Conservation (phyloP, 2,113 vertebrate species). For the Sarotherodon lohbergeri region DNA sequence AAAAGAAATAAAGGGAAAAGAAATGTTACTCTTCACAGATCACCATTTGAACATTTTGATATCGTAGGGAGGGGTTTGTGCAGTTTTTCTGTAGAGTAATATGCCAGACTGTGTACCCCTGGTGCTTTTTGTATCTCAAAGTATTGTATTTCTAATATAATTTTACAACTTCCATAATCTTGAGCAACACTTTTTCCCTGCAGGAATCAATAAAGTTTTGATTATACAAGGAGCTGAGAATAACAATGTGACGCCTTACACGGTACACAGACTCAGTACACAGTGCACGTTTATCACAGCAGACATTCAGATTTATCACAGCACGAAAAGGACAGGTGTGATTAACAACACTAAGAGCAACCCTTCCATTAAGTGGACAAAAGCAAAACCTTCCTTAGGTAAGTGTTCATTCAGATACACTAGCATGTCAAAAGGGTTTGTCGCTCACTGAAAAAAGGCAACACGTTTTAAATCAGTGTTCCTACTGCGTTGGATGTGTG, state of each 20-base stretch:
- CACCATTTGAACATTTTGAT: neutral
- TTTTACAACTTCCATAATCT: neutral
- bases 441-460: neutral
- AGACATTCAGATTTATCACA: neutral
- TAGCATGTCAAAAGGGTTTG: neutral
- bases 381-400: neutral
- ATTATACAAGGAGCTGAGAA: neutral
- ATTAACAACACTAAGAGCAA: neutral
- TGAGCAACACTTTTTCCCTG: neutral
- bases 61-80: neutral
- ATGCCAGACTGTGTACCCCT: neutral
- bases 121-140: neutral
- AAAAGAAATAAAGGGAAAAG: neutral
- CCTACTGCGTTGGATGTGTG: neutral
- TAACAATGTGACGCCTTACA: neutral
- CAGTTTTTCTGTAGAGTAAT: no score
- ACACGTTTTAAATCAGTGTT: rapidly evolving
- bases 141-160: neutral
- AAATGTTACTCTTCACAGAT: neutral
- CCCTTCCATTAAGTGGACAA: neutral
- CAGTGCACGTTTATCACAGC: neutral
- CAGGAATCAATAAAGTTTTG: neutral
- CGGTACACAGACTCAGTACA: neutral
- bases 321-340: neutral
- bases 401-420: rapidly evolving